Evolutionary conservation across 2,797 vertebrate genomes (phyloP), one percentile per base, ranked within the genome.

Genomic region (Ptychadena robeensis): DNA sequence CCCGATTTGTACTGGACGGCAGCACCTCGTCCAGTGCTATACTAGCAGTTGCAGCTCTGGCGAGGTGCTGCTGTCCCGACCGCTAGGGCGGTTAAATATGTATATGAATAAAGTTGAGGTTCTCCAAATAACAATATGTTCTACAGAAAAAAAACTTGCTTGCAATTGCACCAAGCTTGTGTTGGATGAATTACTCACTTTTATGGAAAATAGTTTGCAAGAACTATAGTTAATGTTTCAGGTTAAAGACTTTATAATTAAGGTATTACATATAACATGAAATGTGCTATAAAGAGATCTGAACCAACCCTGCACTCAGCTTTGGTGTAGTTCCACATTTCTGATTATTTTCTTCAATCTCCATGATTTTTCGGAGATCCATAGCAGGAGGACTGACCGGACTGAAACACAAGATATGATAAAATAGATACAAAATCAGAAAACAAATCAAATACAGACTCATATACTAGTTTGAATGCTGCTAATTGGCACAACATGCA

Each of bases 301-400:
- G 18, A 72, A 93, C 93, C 70, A 89, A 95, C 94, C 94, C 83
- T 80, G 91, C 82, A 91, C 90, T 93, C 87, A 90, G 93, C 93
- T 97, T 99, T 88, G 95, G 95, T 87, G 92, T 93, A 37, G 94
- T 92, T 91, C 95, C 92, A 82, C 90, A 91, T 86, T 93, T 95
- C 87, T 94, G 94, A 88, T 91, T 89, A 81, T 87, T 97, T 91
- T 96, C 96, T 93, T 99, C 97, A 91, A 95, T 95, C 90, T 99
- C 95, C 97, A 99, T 99, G 88, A 99, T 98, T 78, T 95, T 94
- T 93, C 97, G 95, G 76, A 99, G 94, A 91, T 98, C 96, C 93
- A 97, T 86, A 71, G 97, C 94, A 85, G 96, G 95, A 87, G 95
- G 92, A 79, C 93, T 88, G 88, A 91, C 85, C 84, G 92, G 90